phyloP scores from a whole-genome alignment of 2,888 invertebrate species.

The Tuberolachnus salignus region DNA sequence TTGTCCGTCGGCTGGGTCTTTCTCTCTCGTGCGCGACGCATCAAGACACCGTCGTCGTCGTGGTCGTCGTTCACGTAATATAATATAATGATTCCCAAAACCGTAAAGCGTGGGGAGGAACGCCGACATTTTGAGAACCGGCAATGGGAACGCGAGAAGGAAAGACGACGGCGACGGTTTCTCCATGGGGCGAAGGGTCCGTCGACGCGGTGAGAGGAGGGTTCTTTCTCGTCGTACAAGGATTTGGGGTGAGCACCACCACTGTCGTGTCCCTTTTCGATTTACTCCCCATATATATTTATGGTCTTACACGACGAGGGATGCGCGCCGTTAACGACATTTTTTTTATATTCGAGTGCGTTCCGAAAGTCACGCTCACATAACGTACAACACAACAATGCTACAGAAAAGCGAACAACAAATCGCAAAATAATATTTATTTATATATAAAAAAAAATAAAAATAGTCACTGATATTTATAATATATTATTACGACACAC shows the following conservation, averaged over 20 bases:
- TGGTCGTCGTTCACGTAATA: not conserved
- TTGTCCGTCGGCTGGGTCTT: not conserved
- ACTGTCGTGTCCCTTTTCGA: constrained; percentile 38
- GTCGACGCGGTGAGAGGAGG: constrained; percentile 12
- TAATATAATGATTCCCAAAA: constrained; percentile 29
- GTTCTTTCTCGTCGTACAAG: constrained; percentile 31
- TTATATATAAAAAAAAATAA: too few relatives aligned
- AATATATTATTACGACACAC: too few relatives aligned
- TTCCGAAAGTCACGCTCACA: constrained; percentile 39
- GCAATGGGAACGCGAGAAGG: not conserved
- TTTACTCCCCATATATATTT: constrained; percentile 2
- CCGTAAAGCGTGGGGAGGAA: not conserved
- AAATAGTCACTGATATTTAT: too few relatives aligned
- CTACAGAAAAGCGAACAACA: not conserved
- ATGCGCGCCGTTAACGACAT: constrained; percentile 53
- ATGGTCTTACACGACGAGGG: constrained; percentile 23
- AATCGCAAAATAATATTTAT: not conserved
- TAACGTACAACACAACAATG: not conserved
- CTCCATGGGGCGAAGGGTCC: constrained; percentile 39
- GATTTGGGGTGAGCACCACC: constrained; percentile 48
- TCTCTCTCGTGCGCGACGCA: not conserved
- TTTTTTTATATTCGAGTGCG: constrained; percentile 41
- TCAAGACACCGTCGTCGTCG: too few relatives aligned
- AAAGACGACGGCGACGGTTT: constrained; percentile 40
- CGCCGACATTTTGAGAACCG: constrained; percentile 44